phyloP scores from a whole-genome alignment of 2,888 invertebrate genomes.

The Rutpela maculata region DNA sequence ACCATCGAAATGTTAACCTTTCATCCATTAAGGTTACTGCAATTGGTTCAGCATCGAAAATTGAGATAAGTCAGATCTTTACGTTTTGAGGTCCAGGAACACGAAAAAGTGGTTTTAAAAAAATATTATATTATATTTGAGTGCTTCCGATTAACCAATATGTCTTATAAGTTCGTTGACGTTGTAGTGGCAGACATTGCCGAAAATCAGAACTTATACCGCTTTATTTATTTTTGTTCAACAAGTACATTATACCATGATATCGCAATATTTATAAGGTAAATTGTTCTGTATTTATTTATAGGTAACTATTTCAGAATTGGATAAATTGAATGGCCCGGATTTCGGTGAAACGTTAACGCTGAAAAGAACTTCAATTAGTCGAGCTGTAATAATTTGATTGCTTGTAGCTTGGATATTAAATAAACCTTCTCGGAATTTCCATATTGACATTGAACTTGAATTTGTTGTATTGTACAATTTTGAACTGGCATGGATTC shows the following conservation, averaged over 20 bases:
- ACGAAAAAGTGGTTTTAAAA: no score
- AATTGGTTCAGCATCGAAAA: no score
- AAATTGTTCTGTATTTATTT: conserved; percentile 30
- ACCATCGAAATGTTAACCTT: no score
- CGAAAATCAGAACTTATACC: neutral
- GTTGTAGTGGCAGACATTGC: neutral
- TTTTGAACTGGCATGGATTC: conserved; percentile 29
- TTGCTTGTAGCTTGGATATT: conserved; percentile 38
- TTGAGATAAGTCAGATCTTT: no score
- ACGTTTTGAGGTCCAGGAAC: no score
- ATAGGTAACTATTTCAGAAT: conserved; percentile 29
- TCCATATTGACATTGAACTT: conserved; percentile 38
- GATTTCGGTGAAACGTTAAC: conserved; percentile 32
- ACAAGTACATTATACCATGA: conserved; percentile 11
- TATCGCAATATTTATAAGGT: neutral
- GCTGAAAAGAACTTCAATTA: conserved; percentile 38
- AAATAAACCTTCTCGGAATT: conserved; percentile 34
- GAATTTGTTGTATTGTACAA: conserved; percentile 38
- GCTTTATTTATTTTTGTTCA: neutral
- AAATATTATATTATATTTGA: no score
- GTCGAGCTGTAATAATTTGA: conserved; percentile 38
- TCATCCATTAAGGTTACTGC: no score
- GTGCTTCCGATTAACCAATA: no score
- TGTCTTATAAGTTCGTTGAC: no score
- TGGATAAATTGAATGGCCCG: conserved; percentile 24